Conservation (phyloP, 1,140 invertebrate genomes). For the Heliconius hewitsoni region DNA sequence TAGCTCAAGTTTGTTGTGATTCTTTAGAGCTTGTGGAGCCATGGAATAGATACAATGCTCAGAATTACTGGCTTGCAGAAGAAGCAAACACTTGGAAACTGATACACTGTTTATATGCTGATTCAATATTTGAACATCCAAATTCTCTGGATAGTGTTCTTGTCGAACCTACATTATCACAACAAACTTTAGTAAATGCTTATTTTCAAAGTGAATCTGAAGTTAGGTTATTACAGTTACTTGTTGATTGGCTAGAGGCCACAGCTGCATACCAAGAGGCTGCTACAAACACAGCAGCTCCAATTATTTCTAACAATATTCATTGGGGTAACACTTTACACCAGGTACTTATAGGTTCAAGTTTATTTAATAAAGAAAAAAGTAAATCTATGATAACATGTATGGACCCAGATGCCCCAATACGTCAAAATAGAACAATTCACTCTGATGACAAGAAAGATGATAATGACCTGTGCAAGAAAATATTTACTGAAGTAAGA, state of each 20-base stretch:
- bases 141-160: constrained; percentile 77
- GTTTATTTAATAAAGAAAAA: constrained; percentile 76
- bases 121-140: constrained; percentile 83
- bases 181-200: constrained; percentile 66
- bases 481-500: constrained; percentile 89
- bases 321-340: constrained; percentile 96
- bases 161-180: constrained; percentile 76
- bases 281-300: constrained; percentile 84
- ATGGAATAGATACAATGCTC: constrained; percentile 80
- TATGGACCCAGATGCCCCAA: constrained; percentile 96
- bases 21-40: constrained; percentile 72
- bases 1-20: constrained; percentile 75
- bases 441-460: constrained; percentile 95
- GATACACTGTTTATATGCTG: constrained; percentile 89
- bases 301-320: constrained; percentile 86
- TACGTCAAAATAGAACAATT: constrained; percentile 88
- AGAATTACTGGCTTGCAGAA: constrained; percentile 86
- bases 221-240: constrained; percentile 89
- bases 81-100: constrained; percentile 95
- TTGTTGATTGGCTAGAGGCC: constrained; percentile 96
- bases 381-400: constrained; percentile 83
- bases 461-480: constrained; percentile 87
- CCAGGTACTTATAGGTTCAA: constrained; percentile 85
- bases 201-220: constrained; percentile 83
- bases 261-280: constrained; percentile 88